Percentiles rank a stretch among this genome's conserved stretches.
Conservation (phyloP, 2,888 invertebrate genomes). For the Pheosia gnoma region DNA sequence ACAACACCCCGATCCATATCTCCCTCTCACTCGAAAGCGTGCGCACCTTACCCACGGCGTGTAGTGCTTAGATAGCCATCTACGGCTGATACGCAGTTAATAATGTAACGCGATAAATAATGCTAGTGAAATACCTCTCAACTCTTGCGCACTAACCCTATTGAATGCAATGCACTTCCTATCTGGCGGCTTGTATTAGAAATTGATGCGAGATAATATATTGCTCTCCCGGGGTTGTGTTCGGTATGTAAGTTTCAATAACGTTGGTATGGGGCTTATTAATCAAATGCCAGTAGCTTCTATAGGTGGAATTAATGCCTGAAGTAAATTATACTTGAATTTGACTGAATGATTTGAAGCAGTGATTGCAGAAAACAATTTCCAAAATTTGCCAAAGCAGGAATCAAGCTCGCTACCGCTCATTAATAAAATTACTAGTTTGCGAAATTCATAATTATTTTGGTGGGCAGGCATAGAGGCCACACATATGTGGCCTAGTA, state of each 20-base stretch:
- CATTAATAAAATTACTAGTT: too few species aligned
- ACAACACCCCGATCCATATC: conserved; percentile 64
- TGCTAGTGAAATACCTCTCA: conserved; percentile 72
- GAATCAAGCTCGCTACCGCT: too few species aligned
- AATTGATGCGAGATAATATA: conserved; percentile 65
- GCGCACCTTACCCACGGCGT: conserved; percentile 71
- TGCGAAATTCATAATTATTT: background rate
- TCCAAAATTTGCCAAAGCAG: too few species aligned
- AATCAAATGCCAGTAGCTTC: conserved; percentile 27
- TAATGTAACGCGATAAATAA: conserved; percentile 80
- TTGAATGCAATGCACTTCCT: conserved; percentile 59
- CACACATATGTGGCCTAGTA: conserved; percentile 47
- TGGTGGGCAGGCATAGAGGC: conserved; percentile 5
- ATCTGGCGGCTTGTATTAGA: conserved; percentile 59
- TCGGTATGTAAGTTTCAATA: conserved; percentile 44
- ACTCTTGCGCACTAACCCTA: conserved; percentile 46
- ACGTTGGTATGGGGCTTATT: conserved; percentile 27
- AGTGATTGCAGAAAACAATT: too few species aligned
- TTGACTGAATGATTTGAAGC: too few species aligned
- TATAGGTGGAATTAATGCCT: conserved; percentile 7
- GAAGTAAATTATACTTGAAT: background rate
- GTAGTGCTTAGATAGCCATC: conserved; percentile 78
- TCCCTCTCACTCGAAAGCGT: conserved; percentile 69
- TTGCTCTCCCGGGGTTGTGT: conserved; percentile 39
- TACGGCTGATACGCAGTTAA: conserved; percentile 77